Conservation (phyloP, 2,797 vertebrate species). For the Xiphorhynchus erythropygius region DNA sequence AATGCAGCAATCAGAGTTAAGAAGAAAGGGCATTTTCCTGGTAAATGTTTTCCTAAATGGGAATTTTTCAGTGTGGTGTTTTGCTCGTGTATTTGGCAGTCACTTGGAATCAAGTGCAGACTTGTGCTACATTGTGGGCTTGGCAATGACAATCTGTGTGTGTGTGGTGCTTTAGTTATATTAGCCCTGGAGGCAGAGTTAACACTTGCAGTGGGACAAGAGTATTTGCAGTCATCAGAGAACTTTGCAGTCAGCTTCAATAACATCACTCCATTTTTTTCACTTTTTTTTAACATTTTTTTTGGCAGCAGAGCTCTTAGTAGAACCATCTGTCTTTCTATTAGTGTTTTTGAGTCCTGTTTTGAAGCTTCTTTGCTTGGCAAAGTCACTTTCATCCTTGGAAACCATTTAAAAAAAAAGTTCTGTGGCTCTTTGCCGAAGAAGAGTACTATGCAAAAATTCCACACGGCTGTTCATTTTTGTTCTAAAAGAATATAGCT, state of each 20-base stretch:
- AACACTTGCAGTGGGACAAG: conserved; percentile 79
- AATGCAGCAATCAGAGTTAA: conserved; percentile 58
- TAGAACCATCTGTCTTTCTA: conserved; percentile 99
- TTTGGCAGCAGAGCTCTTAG: conserved; percentile 92
- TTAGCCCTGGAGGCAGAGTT: conserved; percentile 81
- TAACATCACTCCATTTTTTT: conserved; percentile 81
- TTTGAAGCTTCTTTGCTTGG: conserved; percentile 87
- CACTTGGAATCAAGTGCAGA: conserved; percentile 74
- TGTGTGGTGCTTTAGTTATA: conserved; percentile 75
- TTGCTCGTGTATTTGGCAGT: conserved; percentile 70
- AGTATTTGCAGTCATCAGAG: conserved; percentile 81
- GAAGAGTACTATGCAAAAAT: conserved; percentile 82
- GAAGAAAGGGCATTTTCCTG: conserved; percentile 72
- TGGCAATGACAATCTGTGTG: conserved; percentile 73
- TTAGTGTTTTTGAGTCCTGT: conserved; percentile 90
- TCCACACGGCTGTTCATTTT: conserved; percentile 89
- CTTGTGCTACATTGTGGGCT: conserved; percentile 68
- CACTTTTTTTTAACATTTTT: conserved; percentile 79
- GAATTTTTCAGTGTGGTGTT: conserved; percentile 70
- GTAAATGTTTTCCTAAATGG: conserved; percentile 73
- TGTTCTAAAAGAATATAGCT: conserved; percentile 75
- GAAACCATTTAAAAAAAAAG: conserved; percentile 91
- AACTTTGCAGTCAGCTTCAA: conserved; percentile 85
- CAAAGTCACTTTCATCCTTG: conserved; percentile 96
- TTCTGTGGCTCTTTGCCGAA: conserved; percentile 89